Evolutionary conservation across 2,888 invertebrate genomes (phyloP), one percentile per base, ranked within the genome.

Genomic region (Oxyteleia sp.): DNA sequence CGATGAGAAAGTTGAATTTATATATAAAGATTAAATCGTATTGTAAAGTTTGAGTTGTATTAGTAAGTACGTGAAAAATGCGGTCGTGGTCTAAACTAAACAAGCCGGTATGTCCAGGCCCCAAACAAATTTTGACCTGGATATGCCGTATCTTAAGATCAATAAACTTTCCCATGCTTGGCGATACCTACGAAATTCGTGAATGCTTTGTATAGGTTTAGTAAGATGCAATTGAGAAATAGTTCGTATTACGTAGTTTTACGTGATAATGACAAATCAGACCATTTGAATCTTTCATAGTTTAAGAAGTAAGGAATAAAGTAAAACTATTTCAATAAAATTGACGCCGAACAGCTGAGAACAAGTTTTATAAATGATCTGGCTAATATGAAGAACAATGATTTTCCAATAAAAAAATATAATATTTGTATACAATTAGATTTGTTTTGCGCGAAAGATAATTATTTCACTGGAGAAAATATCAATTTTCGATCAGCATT

Each of bases 201-300:
- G 8, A 43, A 43, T 15, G 43, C 43, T 8, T 4, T 38, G n/a
- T 38, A n/a, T 38, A 59, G 4, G 43, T 23, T 41, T 23, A 23
- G 0, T 38, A 29, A 7, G 23, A 59, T 43, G 13, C 38, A 20
- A 35, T 59, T 59, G 8, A 43, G 26, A 59, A 59, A 18, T 43
- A 10, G 26, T 41, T 26, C 5, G 4, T 55, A 35, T n/a, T 26
- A 26, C n/a, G 0, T 38, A n/a, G 4, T 4, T 18, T 55, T 38
- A 55, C 26, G 43, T 43, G 15, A 59, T 59, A 41, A 41, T 43
- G 43, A 43, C 23, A 41, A 43, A 43, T 59, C 59, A 59, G 59
- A 43, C 38, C 5, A 10, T 20, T 16, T 47, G 4, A 0, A 47
- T 47, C 18, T 10, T 38, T 38, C n/a, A n/a, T n/a, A n/a, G n/a